These are phyloP conservation scores for Morpho deidamia DNA, from an alignment of 2,888 invertebrate genomes.

Conservation along the genomic window DNA sequence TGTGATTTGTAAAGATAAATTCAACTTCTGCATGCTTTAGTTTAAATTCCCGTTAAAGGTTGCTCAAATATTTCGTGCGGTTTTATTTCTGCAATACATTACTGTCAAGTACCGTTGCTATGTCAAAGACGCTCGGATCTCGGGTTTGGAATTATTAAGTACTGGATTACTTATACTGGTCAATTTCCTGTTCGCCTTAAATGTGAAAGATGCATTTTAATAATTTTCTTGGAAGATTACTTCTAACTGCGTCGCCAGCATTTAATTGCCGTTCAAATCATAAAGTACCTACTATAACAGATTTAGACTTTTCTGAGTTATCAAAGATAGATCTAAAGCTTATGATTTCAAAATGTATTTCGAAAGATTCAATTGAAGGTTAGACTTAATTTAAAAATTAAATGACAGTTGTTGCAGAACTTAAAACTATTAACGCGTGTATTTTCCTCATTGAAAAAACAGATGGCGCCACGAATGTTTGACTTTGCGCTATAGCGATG, in stretches of 20 bases:
- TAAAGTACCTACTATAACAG: too few relatives aligned
- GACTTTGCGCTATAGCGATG: too few relatives aligned
- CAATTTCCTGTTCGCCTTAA: conserved; percentile 5
- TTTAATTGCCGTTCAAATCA: neutral
- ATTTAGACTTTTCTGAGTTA: too few relatives aligned
- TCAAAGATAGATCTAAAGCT: too few relatives aligned
- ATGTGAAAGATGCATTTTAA: conserved; percentile 6
- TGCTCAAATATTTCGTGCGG: conserved; percentile 18
- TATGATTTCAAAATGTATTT: too few relatives aligned
- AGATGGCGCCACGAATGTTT: too few relatives aligned
- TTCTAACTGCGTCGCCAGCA: neutral
- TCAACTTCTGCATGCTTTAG: too few relatives aligned
- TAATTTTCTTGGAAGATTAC: conserved; percentile 4
- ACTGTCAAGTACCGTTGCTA: conserved; percentile 27
- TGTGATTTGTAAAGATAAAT: neutral
- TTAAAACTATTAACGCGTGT: too few relatives aligned
- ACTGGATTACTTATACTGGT: neutral
- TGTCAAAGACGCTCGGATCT: conserved; percentile 19
- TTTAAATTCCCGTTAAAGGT: conserved; percentile 24
- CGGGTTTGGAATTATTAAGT: conserved; percentile 15
- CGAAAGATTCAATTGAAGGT: too few relatives aligned
- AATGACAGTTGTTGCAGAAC: too few relatives aligned
- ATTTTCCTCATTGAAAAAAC: too few relatives aligned
- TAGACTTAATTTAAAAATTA: too few relatives aligned
- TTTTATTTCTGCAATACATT: conserved; percentile 22